These are phyloP conservation scores for Anas bahamensis DNA, from an alignment of 2,797 vertebrate species.

Conservation along the genomic window DNA sequence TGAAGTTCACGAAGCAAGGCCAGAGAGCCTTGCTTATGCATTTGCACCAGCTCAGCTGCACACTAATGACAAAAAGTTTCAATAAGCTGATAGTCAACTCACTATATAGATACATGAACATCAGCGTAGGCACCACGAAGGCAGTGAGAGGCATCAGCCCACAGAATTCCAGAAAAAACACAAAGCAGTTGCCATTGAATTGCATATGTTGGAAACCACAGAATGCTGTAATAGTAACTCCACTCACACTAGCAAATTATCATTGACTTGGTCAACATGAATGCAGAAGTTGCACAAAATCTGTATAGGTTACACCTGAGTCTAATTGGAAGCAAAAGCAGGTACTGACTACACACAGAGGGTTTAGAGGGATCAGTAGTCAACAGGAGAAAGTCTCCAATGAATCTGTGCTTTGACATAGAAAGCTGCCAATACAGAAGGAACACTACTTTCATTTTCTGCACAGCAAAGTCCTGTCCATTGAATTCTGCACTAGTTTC, in stretches of 20 bases:
- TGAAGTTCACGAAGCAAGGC: no score
- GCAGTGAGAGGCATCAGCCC: background rate
- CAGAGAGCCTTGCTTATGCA: background rate
- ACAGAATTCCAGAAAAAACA: background rate
- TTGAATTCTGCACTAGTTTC: background rate
- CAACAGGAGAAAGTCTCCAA: background rate
- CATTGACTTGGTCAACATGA: background rate
- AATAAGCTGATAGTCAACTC: background rate
- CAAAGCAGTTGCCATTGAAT: background rate
- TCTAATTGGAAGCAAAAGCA: background rate
- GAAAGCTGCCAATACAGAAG: background rate
- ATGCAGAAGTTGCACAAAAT: background rate
- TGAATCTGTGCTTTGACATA: background rate
- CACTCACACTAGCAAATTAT: background rate
- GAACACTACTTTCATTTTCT: background rate
- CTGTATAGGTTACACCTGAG: background rate
- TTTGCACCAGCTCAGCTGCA: background rate
- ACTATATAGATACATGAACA: background rate
- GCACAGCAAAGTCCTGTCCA: background rate
- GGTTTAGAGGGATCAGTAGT: background rate
- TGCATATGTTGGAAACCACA: background rate
- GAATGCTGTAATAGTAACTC: background rate
- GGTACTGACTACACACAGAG: background rate
- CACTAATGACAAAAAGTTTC: background rate
- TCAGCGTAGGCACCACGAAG: background rate